phyloP scores from a whole-genome alignment of 1,140 invertebrate genomes.

The Monomorium pharaonis region DNA sequence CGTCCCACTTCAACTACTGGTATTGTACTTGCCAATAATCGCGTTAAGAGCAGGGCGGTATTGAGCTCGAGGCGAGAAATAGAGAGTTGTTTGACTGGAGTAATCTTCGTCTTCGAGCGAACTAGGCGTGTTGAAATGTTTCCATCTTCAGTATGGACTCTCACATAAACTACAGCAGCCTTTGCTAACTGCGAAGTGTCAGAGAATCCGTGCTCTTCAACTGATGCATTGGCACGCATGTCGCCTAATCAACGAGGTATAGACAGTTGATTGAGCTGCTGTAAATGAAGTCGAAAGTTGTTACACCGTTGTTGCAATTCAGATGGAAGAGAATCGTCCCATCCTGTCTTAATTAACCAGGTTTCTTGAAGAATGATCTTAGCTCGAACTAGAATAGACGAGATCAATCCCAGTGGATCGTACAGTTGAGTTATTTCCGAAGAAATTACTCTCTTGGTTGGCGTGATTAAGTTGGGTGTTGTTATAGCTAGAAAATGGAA shows the following conservation, averaged over 20 bases:
- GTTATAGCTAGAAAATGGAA: too few species aligned
- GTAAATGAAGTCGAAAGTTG: background rate
- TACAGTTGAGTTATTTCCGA: background rate
- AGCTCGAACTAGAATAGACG: background rate
- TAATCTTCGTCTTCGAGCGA: background rate
- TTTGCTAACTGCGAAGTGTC: background rate
- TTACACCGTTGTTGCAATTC: background rate
- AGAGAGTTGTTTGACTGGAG: background rate
- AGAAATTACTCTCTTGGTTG: background rate
- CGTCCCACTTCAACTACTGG: background rate
- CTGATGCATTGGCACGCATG: background rate
- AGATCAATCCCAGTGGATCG: background rate
- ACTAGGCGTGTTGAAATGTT: background rate
- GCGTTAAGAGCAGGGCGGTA: background rate
- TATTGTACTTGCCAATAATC: background rate
- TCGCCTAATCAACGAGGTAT: background rate
- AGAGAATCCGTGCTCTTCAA: background rate
- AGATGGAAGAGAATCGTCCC: background rate
- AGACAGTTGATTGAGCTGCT: background rate
- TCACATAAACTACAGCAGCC: background rate
- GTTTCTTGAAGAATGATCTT: background rate
- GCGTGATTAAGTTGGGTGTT: too few species aligned
- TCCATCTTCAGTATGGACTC: background rate
- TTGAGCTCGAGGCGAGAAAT: background rate
- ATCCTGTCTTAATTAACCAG: background rate